Evolutionary conservation across 2,888 invertebrate genomes (phyloP).

Genomic region (Caenorhabditis sinica): DNA sequence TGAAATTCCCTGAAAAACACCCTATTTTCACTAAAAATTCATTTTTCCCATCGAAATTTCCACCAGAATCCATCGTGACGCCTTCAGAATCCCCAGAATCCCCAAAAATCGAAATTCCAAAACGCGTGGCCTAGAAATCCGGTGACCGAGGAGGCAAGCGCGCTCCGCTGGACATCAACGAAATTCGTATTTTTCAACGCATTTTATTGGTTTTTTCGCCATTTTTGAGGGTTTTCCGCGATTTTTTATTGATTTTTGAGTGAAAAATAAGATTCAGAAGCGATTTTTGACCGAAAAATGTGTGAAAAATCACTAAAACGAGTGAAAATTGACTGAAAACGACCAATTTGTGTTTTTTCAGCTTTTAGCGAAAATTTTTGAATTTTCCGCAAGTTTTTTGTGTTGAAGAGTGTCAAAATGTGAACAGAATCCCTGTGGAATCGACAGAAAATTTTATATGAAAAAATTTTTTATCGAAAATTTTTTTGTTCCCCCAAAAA

Average conservation of each 20-base stretch:
- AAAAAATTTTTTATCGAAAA: too few species aligned
- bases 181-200: conserved; percentile 24
- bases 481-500: too few species aligned
- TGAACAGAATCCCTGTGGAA: not conserved
- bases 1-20: too few species aligned
- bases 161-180: conserved; percentile 22
- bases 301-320: not conserved
- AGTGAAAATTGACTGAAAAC: not conserved
- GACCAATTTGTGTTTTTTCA: not conserved
- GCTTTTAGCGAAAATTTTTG: not conserved
- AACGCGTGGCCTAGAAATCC: conserved; percentile 35
- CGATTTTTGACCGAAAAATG: not conserved
- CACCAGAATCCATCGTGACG: too few species aligned
- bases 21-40: too few species aligned
- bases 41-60: too few species aligned
- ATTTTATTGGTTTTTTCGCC: conserved; percentile 9
- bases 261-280: not conserved
- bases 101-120: too few species aligned
- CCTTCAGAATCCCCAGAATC: not conserved
- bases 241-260: conserved; percentile 4
- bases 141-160: conserved; percentile 18
- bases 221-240: conserved; percentile 14
- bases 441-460: too few species aligned
- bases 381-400: not conserved
- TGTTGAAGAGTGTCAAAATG: not conserved